Percentiles rank a stretch among this genome's conserved stretches.
Conservation (phyloP, 2,888 invertebrate genomes). For the Cyrtodaria siliqua region DNA sequence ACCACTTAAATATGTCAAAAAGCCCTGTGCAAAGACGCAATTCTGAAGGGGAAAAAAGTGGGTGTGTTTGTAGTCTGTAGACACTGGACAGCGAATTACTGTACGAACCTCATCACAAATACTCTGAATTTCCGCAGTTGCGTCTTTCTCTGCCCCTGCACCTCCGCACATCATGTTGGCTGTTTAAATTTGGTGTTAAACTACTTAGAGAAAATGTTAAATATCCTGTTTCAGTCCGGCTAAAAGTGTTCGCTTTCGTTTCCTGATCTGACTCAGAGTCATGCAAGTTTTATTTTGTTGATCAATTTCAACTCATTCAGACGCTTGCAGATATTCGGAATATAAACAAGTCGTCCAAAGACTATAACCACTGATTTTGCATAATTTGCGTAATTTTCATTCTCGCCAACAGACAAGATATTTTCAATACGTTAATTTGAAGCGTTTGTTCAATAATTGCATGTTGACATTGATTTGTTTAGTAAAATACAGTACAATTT, state of each 20-base stretch:
- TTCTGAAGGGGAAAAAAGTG: not conserved
- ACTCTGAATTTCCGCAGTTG: conserved; percentile 4
- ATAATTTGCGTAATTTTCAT: not conserved
- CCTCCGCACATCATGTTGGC: conserved; percentile 24
- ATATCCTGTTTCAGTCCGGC: not conserved
- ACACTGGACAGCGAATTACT: no score
- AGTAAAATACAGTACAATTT: not conserved
- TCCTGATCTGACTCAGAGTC: not conserved
- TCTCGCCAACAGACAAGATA: not conserved
- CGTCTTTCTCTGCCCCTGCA: not conserved
- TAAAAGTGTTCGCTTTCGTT: no score
- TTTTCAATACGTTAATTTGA: not conserved
- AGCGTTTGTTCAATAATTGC: not conserved
- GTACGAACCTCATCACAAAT: conserved; percentile 7
- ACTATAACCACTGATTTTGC: not conserved
- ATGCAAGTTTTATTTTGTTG: not conserved
- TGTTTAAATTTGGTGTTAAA: not conserved
- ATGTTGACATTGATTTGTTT: not conserved
- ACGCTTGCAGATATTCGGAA: not conserved
- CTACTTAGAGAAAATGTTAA: not conserved
- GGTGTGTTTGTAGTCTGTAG: no score
- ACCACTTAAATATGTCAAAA: not conserved
- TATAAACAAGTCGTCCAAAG: not conserved
- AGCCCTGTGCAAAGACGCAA: not conserved
- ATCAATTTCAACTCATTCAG: not conserved